These are phyloP conservation scores for Sinosuthora webbiana DNA, from an alignment of 2,113 vertebrate genomes.

Conservation along the genomic window DNA sequence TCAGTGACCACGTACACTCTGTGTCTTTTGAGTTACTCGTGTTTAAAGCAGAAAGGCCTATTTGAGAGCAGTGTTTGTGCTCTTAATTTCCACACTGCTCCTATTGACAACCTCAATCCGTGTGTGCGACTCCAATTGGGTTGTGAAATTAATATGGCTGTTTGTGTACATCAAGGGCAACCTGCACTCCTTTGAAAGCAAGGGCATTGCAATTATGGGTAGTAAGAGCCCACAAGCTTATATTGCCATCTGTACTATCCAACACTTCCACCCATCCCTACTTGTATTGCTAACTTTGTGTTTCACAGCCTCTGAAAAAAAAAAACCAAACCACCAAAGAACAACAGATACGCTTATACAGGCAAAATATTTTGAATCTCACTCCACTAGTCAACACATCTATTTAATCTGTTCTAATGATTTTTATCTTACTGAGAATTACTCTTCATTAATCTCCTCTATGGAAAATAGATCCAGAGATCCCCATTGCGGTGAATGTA, in stretches of 20 bases:
- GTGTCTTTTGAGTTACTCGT: background rate
- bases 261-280: conserved; percentile 51
- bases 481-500: rapidly evolving
- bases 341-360: conserved; percentile 69
- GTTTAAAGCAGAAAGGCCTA: background rate
- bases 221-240: conserved; percentile 63
- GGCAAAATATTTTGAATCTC: conserved; percentile 68
- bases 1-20: background rate
- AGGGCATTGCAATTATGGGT: conserved; percentile 60
- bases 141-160: conserved; percentile 59
- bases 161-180: conserved; percentile 30
- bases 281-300: conserved; percentile 69
- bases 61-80: background rate
- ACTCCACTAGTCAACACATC: conserved; percentile 64
- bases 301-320: conserved; percentile 66
- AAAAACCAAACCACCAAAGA: conserved; percentile 13
- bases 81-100: background rate
- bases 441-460: background rate
- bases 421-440: conserved; percentile 16
- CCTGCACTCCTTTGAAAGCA: conserved; percentile 46
- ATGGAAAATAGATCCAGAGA: background rate
- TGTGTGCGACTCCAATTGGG: conserved; percentile 6
- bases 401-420: conserved; percentile 38
- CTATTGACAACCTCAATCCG: conserved; percentile 25
- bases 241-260: conserved; percentile 68